A percentile compares a stretch with the other conserved stretches of the same genome.
Conservation (phyloP, 2,888 invertebrate genomes). For the Drosophila fungiperda region DNA sequence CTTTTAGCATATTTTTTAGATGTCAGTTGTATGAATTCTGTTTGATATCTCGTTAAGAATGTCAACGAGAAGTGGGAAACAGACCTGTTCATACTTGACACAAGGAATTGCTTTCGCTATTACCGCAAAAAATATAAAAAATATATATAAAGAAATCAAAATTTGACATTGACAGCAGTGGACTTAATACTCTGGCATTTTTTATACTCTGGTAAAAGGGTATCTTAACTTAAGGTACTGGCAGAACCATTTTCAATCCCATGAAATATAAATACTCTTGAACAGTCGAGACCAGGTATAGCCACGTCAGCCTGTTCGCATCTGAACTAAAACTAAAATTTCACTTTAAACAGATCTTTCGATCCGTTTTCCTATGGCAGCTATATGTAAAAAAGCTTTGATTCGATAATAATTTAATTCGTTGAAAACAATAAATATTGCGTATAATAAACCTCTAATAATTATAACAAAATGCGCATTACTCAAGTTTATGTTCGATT, state of each 20-base stretch:
- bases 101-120: constrained; percentile 1
- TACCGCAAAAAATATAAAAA: background rate
- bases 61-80: background rate
- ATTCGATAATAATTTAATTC: background rate
- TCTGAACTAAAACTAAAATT: background rate
- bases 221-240: background rate
- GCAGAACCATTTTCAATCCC: background rate
- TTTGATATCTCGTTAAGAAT: constrained; percentile 4
- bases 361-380: background rate
- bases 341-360: background rate
- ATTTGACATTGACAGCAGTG: background rate
- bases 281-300: background rate
- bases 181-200: background rate
- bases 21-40: background rate
- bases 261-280: background rate
- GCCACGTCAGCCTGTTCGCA: background rate
- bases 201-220: background rate
- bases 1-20: background rate
- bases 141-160: background rate
- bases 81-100: background rate
- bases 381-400: background rate
- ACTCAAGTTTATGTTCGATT: background rate
- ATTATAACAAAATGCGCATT: background rate
- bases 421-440: background rate
- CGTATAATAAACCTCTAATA: background rate